Evolutionary conservation across 2,888 invertebrate species (phyloP).

Genomic region (Acanthosepion pharaonis): DNA sequence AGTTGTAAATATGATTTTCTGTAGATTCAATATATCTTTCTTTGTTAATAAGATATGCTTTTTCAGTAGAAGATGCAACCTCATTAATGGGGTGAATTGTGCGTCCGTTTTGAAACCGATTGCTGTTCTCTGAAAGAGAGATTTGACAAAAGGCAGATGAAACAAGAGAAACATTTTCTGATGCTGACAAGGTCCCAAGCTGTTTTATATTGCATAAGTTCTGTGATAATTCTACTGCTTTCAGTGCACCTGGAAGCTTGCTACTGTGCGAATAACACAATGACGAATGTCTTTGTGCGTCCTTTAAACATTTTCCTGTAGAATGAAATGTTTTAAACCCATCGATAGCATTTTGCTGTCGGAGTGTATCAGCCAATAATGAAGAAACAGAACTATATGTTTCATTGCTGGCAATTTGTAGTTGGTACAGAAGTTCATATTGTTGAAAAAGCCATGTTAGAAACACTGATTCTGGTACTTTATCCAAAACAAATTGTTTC

Average conservation of each 20-base stretch:
- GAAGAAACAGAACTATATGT: background rate
- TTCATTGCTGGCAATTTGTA: background rate
- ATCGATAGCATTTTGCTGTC: background rate
- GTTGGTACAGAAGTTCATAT: background rate
- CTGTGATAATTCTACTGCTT: background rate
- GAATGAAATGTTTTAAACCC: background rate
- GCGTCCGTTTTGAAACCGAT: background rate
- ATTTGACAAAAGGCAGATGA: background rate
- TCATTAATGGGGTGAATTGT: background rate
- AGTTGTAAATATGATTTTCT: background rate
- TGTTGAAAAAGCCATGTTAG: conserved; percentile 34
- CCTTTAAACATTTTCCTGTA: background rate
- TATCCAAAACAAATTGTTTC: conserved; percentile 20
- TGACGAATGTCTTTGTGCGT: background rate
- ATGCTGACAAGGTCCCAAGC: background rate
- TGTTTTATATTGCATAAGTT: background rate
- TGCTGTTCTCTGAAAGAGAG: background rate
- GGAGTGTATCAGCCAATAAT: background rate
- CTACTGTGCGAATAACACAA: background rate
- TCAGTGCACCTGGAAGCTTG: background rate
- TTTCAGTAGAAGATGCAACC: background rate
- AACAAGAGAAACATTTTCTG: background rate
- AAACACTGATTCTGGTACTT: background rate
- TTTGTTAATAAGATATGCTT: background rate
- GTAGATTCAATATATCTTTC: background rate